Conservation (phyloP, 2,888 invertebrate genomes). For the Gymnocheta viridis region DNA sequence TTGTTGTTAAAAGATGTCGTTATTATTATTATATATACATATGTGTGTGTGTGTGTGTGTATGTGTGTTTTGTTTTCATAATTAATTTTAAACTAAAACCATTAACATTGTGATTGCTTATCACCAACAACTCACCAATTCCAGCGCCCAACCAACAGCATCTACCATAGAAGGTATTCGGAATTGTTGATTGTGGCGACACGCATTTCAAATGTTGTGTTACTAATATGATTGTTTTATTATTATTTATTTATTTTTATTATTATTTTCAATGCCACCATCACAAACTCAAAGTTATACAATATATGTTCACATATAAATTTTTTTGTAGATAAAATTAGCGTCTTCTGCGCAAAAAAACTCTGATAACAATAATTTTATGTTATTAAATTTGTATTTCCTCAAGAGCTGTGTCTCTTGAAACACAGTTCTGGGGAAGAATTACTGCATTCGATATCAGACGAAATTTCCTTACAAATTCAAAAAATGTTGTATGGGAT, state of each 20-base stretch:
- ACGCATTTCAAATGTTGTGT: conserved; percentile 4
- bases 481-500: no score
- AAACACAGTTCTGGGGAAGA: background rate
- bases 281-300: conserved; percentile 7
- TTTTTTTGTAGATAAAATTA: conserved; percentile 20
- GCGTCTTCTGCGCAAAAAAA: background rate
- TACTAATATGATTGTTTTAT: background rate
- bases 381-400: background rate
- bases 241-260: conserved; percentile 19
- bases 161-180: conserved; percentile 42
- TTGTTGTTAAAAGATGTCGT: background rate
- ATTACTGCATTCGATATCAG: background rate
- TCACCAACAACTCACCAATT: conserved; percentile 50
- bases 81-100: conserved; percentile 48
- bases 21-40: background rate
- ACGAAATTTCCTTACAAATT: no score
- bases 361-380: background rate
- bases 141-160: conserved; percentile 1
- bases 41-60: no score
- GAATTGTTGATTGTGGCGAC: conserved; percentile 35
- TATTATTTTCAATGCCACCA: conserved; percentile 62
- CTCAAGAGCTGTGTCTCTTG: background rate
- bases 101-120: conserved; percentile 57
- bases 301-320: background rate
- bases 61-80: background rate